phyloP scores from a whole-genome alignment of 2,797 vertebrate species.

The Characodon lateralis region DNA sequence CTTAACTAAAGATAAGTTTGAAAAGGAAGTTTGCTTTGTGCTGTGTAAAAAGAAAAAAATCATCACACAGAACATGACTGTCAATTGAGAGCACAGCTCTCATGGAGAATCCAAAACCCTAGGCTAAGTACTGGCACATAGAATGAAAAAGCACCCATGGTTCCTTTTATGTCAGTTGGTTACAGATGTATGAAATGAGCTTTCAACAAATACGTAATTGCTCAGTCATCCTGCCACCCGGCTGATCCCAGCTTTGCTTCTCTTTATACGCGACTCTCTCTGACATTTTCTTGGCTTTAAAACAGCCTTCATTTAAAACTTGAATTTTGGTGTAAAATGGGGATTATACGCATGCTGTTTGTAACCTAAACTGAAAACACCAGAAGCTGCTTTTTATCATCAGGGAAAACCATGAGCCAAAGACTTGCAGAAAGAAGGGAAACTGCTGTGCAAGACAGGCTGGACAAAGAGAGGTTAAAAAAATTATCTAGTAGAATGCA shows the following conservation, averaged over 20 bases:
- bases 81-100: slow-evolving; percentile 18
- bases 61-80: slow-evolving; percentile 9
- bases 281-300: slow-evolving; percentile 74
- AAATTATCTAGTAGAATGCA: neutral
- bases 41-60: slow-evolving; percentile 10
- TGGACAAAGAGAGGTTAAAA: neutral
- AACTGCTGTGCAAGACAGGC: neutral
- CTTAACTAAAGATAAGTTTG: slow-evolving; percentile 42
- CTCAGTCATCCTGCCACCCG: slow-evolving; percentile 73
- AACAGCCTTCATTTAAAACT: slow-evolving; percentile 64
- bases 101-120: neutral
- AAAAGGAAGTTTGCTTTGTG: slow-evolving; percentile 57
- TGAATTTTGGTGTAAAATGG: slow-evolving; percentile 70
- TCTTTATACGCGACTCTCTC: slow-evolving; percentile 35
- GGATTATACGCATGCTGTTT: slow-evolving; percentile 73
- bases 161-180: slow-evolving; percentile 60
- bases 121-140: slow-evolving; percentile 3
- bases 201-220: slow-evolving; percentile 82
- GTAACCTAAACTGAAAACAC: slow-evolving; percentile 63
- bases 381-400: slow-evolving; percentile 61
- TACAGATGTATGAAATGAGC: slow-evolving; percentile 64
- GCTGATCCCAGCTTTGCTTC: slow-evolving; percentile 70
- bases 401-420: slow-evolving; percentile 44
- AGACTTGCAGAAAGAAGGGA: slow-evolving; percentile 22
- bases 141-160: slow-evolving; percentile 14